phyloP scores from a whole-genome alignment of 2,797 vertebrate genomes.

The Champsocephalus gunnari region DNA sequence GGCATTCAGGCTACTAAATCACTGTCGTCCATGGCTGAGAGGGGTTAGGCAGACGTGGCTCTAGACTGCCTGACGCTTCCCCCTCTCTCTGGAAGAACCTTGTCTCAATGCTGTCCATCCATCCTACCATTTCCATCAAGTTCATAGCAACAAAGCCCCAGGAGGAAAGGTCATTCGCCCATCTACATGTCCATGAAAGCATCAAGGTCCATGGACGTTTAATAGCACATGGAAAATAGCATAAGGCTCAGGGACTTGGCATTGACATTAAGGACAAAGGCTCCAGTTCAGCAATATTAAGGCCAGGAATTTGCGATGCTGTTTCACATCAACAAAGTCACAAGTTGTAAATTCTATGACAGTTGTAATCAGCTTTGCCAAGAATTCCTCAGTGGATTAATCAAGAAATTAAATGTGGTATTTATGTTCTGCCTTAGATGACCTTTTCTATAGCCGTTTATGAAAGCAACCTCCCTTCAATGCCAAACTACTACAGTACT shows the following conservation, averaged over 20 bases:
- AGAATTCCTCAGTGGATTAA: slow-evolving; percentile 44
- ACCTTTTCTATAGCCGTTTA: slow-evolving; percentile 44
- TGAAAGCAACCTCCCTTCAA: slow-evolving; percentile 14
- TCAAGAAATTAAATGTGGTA: slow-evolving; percentile 28
- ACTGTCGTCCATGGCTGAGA: slow-evolving; percentile 63
- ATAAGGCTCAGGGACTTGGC: slow-evolving; percentile 23
- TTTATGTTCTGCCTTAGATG: slow-evolving; percentile 17
- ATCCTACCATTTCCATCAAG: slow-evolving; percentile 54
- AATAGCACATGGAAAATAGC: slow-evolving; percentile 29
- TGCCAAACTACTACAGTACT: slow-evolving; percentile 18
- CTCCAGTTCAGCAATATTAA: slow-evolving; percentile 35
- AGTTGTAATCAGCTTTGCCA: slow-evolving; percentile 44
- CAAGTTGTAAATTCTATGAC: slow-evolving; percentile 32
- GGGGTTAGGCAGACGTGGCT: slow-evolving; percentile 59
- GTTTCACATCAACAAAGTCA: slow-evolving; percentile 32
- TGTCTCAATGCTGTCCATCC: slow-evolving; percentile 55
- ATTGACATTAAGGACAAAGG: slow-evolving; percentile 43
- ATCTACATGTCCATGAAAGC: slow-evolving; percentile 29
- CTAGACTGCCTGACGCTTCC: slow-evolving; percentile 41
- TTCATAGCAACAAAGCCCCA: slow-evolving; percentile 36
- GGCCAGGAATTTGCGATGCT: slow-evolving; percentile 24
- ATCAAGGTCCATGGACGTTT: slow-evolving; percentile 7
- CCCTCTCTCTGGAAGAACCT: slow-evolving; percentile 48
- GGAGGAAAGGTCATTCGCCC: slow-evolving; percentile 23
- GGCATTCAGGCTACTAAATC: slow-evolving; percentile 66